phyloP scores from a whole-genome alignment of 2,888 invertebrate genomes.

The Seladonia tumulorum region DNA sequence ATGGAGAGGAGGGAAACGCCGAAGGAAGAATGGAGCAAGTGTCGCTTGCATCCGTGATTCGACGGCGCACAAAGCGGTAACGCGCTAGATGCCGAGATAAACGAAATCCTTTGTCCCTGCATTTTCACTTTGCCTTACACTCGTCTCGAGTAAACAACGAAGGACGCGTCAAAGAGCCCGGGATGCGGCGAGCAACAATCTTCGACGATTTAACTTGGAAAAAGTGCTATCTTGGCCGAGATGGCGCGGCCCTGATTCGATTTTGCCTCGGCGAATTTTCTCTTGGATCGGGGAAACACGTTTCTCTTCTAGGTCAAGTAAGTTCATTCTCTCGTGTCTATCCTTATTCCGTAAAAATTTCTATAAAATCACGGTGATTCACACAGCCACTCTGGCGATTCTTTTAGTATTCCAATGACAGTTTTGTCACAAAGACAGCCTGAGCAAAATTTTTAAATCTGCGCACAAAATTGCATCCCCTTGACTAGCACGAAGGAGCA shows the following conservation, averaged over 20 bases:
- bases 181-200: not conserved
- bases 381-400: no score
- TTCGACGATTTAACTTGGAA: not conserved
- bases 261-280: not conserved
- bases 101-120: slow-evolving; percentile 22
- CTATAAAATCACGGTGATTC: no score
- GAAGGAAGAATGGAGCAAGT: slow-evolving; percentile 20
- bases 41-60: slow-evolving; percentile 25
- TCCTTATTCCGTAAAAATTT: no score
- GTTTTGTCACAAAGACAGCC: no score
- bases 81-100: slow-evolving; percentile 24
- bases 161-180: not conserved
- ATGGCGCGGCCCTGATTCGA: not conserved
- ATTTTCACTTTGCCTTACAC: slow-evolving; percentile 10
- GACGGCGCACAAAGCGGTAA: slow-evolving; percentile 17
- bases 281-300: not conserved
- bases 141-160: slow-evolving; percentile 9
- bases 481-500: no score
- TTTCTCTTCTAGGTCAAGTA: no score
- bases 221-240: not conserved
- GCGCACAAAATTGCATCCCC: no score
- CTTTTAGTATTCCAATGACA: no score
- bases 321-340: no score
- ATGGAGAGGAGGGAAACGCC: not conserved
- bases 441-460: no score